Base-by-base conservation (phyloP, 2,113 vertebrate genomes). In the Gymnocephalus cernua region DNA sequence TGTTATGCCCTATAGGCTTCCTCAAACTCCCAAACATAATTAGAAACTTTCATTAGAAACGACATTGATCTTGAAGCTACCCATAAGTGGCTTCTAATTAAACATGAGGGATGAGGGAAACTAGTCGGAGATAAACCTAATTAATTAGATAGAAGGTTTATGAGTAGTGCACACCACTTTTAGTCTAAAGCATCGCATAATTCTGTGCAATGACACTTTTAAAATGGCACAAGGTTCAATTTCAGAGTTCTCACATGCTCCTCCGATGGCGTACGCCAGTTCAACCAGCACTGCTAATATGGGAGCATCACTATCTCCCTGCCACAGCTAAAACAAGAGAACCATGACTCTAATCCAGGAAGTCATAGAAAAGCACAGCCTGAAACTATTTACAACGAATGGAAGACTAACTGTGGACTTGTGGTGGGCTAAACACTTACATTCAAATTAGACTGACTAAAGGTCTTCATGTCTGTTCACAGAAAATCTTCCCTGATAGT, bases 21-120 rank as follows among this genome's bases (percentile, higher is more conserved):
- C 74, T 86, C 84, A 65, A 85, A 59, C 80, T 88, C 87, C 48
- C 62, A 69, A 41, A 27, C 77, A 74, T 90, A 85, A 92, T 89
- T 89, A 76, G 80, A 90, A 79, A 25, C 80, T 86, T 87, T 88
- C 82, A 91, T 89, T 86, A 89, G 78, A 85, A 93, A 86, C 23
- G 13, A 82, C 89, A 80, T 18, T 82, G 86, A 86, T 88, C 59
- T 79, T 57, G 72, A 85, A 89, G 83, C 83, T 75, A 64, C 51
- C 76, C 45, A 8, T 80, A 78, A 86, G 81, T 74, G 84, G 63
- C 71, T 83, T 75, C 83, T 84, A 88, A 91, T 91, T 89, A 88
- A 86, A 86, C 4, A 29, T 51, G 59, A 77, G 74, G 69, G 74
- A 88, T 56, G 82, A 82, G 57, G 38, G 53, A 74, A 67, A 90